phyloP scores from a whole-genome alignment of 2,888 invertebrate genomes.

The Resseliella maxima region DNA sequence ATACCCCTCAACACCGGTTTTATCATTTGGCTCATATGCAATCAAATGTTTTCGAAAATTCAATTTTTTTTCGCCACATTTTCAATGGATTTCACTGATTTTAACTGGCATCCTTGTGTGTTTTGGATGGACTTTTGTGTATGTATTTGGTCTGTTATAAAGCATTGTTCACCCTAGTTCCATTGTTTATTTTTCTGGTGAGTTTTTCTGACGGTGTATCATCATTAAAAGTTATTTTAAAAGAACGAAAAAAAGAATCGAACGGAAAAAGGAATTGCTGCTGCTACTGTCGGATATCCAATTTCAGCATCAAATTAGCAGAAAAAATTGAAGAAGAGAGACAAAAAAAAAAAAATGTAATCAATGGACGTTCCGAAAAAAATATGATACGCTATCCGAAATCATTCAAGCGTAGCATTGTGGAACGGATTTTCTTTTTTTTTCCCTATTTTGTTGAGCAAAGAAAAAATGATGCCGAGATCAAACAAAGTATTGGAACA shows the following conservation, averaged over 20 bases:
- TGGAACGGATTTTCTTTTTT: constrained; percentile 35
- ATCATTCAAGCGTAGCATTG: constrained; percentile 29
- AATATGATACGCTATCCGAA: neutral
- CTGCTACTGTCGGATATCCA: constrained; percentile 49
- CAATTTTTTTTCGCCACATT: constrained; percentile 18
- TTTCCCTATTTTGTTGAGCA: neutral
- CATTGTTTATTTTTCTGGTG: constrained; percentile 29
- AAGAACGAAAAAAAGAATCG: neutral
- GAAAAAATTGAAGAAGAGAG: neutral
- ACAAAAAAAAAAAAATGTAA: neutral
- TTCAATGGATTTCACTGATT: neutral
- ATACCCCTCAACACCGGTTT: neutral
- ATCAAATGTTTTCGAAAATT: constrained; percentile 50
- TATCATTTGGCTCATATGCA: neutral
- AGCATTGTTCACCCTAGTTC: neutral
- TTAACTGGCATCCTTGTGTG: neutral
- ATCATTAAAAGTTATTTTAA: constrained; percentile 52
- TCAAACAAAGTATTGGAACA: neutral
- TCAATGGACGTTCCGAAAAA: constrained; percentile 24
- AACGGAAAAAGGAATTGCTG: constrained; percentile 19
- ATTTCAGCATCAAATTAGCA: constrained; percentile 48
- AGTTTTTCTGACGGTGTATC: constrained; percentile 35
- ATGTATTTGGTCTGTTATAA: neutral
- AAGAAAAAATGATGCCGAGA: neutral
- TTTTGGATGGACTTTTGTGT: neutral